Base-by-base conservation (phyloP, 2,888 invertebrate genomes). In the Dyspetes luteomarginatus region DNA sequence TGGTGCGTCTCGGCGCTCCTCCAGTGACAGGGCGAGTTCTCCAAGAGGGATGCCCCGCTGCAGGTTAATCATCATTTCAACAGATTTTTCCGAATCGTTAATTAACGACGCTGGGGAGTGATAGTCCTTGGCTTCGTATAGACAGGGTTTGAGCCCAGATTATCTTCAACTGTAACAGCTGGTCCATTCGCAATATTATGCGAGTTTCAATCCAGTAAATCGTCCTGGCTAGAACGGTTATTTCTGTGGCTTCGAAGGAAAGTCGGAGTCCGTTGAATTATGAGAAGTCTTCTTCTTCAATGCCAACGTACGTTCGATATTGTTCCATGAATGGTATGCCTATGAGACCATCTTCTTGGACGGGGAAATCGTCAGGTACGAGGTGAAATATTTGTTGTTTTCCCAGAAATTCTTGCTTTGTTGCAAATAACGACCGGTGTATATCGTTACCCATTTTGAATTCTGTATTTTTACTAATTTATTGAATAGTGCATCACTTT, bases 41-140 rank as follows among this genome's bases (percentile, higher is more conserved):
- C 41, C 12, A 2, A 68, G 15, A 0, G 48, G 26, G 2, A 56
- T 43, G 17, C 48, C 56, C 9, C 68, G 56, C 43, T 55, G 17
- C 24, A 68, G n/a, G 17, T 56, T 4, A 7, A 68, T 17, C 9
- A 12, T 55, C 43, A 55, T 3, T 43, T 12, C 9, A 0, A 9
- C 56, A 3, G 56, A 43, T 68, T 68, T 55, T 55, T 68, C 68
- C 68, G 67, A 55, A 52, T 55, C 55, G 41, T 68, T 68, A 4
- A 68, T 55, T 55, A 68, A n/a, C 0, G 41, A 43, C 55, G 56
- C 69, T 56, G 56, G 56, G 56, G 69, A 55, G 55, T 69, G 17
- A 26, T 69, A 56, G 19, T 45, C 45, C 56, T 56, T 69, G 41
- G 69, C 28, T 28, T 43, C 26, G n/a, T 19, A 56, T 2, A 69